Base-by-base conservation (phyloP, 1,140 invertebrate species). In the Kradibia gibbosae region DNA sequence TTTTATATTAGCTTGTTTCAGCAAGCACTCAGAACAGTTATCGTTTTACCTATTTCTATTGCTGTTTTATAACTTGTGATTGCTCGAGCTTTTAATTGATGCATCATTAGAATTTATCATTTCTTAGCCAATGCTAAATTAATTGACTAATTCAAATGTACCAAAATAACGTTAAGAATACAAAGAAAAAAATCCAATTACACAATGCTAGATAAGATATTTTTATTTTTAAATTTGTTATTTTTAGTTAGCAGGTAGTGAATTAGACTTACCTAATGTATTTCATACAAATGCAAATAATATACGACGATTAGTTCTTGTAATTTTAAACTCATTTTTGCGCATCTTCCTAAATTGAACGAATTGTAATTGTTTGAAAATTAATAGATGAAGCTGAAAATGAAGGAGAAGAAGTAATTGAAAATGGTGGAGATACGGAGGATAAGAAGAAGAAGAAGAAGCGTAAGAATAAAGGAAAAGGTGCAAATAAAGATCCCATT, bases 401-500 rank as follows among this genome's bases (percentile, higher is more conserved):
- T 80, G 86, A 85, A 75, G 79, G 72, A 34, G 90, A 89, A 77
- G 90, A 90, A 82, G 88, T 85, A 5, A 85, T 76, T 7, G 88
- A 90, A 75, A 87, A 82, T 36, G 93, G 93, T 72, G 92, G 90
- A 22, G 90, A 89, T 0, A 94, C 94, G 77, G 93, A 93, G 85
- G 95, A 95, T 84, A 95, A 94, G 84, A 93, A 92, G 77, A 90
- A 91, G 25, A 92, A 91, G 75, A 89, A 90, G 20, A 92, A 93
- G 77, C 84, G 90, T 17, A 90, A 91, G 45, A 88, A 87, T 78
- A 92, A 93, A 87, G 91, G 90, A 55, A 89, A 86, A 48, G 89
- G 88, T 45, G 85, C 86, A 53, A 96, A 97, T 91, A 97, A 96
- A 17, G 93, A 95, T 90, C 97, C 97, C 25, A 97, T 98, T 17